These are phyloP conservation scores for Trisateles emortualis DNA, from an alignment of 2,888 invertebrate genomes.

Conservation along the genomic window DNA sequence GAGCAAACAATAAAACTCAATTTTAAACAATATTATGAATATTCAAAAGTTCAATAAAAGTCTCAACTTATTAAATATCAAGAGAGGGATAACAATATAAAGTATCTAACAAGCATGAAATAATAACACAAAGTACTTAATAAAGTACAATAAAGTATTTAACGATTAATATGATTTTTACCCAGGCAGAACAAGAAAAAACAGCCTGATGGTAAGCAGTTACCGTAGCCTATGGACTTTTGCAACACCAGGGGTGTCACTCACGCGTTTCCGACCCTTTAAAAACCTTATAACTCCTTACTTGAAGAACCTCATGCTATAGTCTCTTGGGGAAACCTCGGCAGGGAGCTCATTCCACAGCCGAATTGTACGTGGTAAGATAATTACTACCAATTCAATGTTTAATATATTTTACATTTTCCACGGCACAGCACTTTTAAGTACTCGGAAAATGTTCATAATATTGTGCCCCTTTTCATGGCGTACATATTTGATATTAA, in stretches of 20 bases:
- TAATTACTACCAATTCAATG: slow-evolving; percentile 33
- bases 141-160: slow-evolving; percentile 2
- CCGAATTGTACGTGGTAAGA: too few relatives aligned
- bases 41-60: slow-evolving; percentile 24
- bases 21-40: slow-evolving; percentile 31
- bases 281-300: too few relatives aligned
- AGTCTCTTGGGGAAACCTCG: too few relatives aligned
- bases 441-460: slow-evolving; percentile 8
- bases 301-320: too few relatives aligned
- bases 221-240: too few relatives aligned
- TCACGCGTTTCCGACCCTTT: too few relatives aligned
- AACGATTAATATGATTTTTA: slow-evolving; percentile 25
- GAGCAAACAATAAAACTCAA: slow-evolving; percentile 13
- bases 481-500: slow-evolving; percentile 52
- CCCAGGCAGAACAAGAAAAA: slow-evolving; percentile 18
- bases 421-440: slow-evolving; percentile 13
- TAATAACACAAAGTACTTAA: slow-evolving; percentile 19
- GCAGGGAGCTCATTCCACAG: too few relatives aligned
- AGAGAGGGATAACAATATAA: slow-evolving; percentile 2
- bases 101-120: slow-evolving; percentile 13
- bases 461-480: slow-evolving; percentile 21
- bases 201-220: slow-evolving; percentile 38
- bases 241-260: too few relatives aligned
- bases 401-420: slow-evolving; percentile 34
- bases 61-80: slow-evolving; percentile 21